Evolutionary conservation across 1,140 invertebrate species (phyloP).

Genomic region (Drosophila santomea): DNA sequence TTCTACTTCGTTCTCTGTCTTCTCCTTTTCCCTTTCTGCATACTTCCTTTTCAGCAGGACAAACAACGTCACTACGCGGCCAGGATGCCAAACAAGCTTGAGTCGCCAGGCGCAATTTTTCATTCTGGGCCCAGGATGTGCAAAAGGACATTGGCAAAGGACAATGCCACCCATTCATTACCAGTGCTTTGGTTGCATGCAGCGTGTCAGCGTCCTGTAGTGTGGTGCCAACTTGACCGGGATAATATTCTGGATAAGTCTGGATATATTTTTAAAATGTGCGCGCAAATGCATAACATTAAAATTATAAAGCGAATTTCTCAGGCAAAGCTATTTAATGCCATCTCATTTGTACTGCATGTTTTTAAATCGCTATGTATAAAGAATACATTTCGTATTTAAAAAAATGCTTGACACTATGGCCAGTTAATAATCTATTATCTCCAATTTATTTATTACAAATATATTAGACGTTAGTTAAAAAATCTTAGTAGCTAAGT

Average conservation of each 20-base stretch:
- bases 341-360: too few relatives aligned
- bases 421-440: too few relatives aligned
- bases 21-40: constrained; percentile 21
- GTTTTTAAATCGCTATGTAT: too few relatives aligned
- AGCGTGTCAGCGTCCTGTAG: constrained; percentile 35
- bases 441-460: too few relatives aligned
- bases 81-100: constrained; percentile 79
- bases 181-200: constrained; percentile 62
- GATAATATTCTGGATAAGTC: neutral
- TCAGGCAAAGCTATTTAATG: too few relatives aligned
- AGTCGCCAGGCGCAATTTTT: constrained; percentile 73
- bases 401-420: too few relatives aligned
- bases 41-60: constrained; percentile 43
- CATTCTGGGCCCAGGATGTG: constrained; percentile 52
- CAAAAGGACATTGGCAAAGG: constrained; percentile 22
- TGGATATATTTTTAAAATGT: too few relatives aligned
- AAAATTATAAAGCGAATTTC: too few relatives aligned
- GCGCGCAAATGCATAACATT: too few relatives aligned
- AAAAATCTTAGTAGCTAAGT: too few relatives aligned
- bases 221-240: constrained; percentile 8
- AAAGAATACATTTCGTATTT: too few relatives aligned
- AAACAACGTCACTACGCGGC: constrained; percentile 79
- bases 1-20: constrained; percentile 31
- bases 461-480: too few relatives aligned
- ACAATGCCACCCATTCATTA: constrained; percentile 71